A percentile compares a stretch with the other conserved stretches of the same genome.
phyloP scores from a whole-genome alignment of 2,888 invertebrate genomes.

The Eupithecia dodoneata region DNA sequence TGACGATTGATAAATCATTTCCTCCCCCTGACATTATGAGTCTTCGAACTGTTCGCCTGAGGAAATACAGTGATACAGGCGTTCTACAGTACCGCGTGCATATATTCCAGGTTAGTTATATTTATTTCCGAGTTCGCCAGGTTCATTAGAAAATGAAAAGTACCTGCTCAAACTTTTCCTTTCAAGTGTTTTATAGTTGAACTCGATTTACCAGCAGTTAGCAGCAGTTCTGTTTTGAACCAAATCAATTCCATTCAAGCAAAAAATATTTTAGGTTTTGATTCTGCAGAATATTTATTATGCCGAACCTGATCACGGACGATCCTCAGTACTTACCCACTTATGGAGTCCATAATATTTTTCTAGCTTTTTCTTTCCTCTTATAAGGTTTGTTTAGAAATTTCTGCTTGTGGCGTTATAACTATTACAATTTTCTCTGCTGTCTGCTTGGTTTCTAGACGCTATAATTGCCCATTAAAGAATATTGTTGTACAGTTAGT shows the following conservation, averaged over 20 bases:
- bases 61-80: background rate
- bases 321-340: background rate
- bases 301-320: too few relatives aligned
- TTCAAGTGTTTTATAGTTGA: background rate
- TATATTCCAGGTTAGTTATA: constrained; percentile 52
- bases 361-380: background rate
- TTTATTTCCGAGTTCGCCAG: constrained; percentile 74
- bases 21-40: background rate
- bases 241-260: background rate
- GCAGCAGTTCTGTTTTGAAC: background rate
- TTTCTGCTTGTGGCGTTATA: background rate
- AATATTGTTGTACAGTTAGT: constrained; percentile 12
- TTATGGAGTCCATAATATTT: background rate
- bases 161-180: constrained; percentile 30
- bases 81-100: background rate
- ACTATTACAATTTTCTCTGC: background rate
- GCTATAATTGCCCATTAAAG: constrained; percentile 15
- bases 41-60: background rate
- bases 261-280: background rate
- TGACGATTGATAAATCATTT: background rate
- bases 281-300: background rate
- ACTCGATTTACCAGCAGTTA: background rate
- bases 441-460: constrained; percentile 15
- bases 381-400: background rate
- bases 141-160: constrained; percentile 71